Evolutionary conservation across 2,888 invertebrate species (phyloP).

Genomic region (Drosophila kambysellisi): DNA sequence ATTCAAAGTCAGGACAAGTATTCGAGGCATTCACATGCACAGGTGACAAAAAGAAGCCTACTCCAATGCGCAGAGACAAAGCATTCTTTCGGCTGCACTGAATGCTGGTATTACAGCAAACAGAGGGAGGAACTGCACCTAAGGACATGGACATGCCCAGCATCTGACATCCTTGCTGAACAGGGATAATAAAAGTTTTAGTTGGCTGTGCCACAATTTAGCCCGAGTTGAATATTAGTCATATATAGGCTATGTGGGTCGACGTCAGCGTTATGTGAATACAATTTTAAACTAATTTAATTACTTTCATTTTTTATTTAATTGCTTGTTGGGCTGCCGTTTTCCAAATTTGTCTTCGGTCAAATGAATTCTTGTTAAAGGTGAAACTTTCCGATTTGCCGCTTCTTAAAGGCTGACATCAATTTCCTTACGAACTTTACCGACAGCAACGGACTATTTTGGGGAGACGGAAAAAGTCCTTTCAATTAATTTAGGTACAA

Average conservation of each 20-base stretch:
- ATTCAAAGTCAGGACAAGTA: constrained; percentile 59
- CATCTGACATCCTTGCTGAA: constrained; percentile 40
- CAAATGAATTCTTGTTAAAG: constrained; percentile 41
- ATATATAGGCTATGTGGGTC: neutral
- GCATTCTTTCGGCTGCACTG: constrained; percentile 35
- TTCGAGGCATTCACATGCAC: constrained; percentile 68
- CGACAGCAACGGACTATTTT: constrained; percentile 3
- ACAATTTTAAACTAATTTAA: constrained; percentile 59
- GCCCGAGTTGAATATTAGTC: constrained; percentile 20
- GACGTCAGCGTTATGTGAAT: constrained; percentile 13
- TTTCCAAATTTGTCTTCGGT: constrained; percentile 27
- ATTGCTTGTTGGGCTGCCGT: constrained; percentile 7
- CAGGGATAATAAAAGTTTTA: constrained; percentile 66
- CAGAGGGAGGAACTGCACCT: constrained; percentile 9
- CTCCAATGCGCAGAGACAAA: constrained; percentile 44
- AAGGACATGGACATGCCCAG: constrained; percentile 26
- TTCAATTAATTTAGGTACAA: constrained; percentile 73
- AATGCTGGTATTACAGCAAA: constrained; percentile 57
- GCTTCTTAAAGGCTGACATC: constrained; percentile 13
- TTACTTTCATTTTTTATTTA: constrained; percentile 39
- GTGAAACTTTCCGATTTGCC: constrained; percentile 30
- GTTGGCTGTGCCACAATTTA: constrained; percentile 12
- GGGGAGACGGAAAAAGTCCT: constrained; percentile 34
- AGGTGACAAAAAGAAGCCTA: constrained; percentile 63
- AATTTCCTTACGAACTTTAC: constrained; percentile 46